These are phyloP conservation scores for Cheirogaleus medius DNA, from an alignment of 2,113 vertebrate genomes.

Conservation along the genomic window DNA sequence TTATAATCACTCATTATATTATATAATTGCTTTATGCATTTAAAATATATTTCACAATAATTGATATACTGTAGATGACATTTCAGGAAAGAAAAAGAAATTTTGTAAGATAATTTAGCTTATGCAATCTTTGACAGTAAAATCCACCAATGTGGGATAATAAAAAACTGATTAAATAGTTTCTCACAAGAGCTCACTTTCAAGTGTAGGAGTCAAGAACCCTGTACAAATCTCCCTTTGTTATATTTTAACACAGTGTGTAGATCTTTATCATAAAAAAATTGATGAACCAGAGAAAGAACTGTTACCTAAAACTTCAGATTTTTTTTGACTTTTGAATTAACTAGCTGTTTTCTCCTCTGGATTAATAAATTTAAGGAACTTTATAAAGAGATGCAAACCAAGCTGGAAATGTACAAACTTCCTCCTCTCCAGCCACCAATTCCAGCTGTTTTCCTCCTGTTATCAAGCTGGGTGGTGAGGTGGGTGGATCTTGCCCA, in stretches of 20 bases:
- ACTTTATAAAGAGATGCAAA: neutral
- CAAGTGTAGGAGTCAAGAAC: neutral
- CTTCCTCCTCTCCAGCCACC: neutral
- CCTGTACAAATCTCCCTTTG: conserved; percentile 17
- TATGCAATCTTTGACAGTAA: conserved; percentile 36
- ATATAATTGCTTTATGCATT: conserved; percentile 10
- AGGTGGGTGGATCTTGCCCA: conserved; percentile 2
- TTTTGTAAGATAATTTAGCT: conserved; percentile 25
- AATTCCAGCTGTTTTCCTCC: conserved; percentile 48
- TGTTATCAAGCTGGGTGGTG: neutral
- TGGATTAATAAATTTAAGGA: neutral
- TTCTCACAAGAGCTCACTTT: conserved; percentile 24
- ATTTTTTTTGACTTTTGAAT: conserved; percentile 1
- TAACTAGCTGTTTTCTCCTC: neutral
- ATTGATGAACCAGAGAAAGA: conserved; percentile 11
- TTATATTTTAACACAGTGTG: neutral
- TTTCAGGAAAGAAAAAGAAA: conserved; percentile 38
- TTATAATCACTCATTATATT: neutral
- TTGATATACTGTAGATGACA: neutral
- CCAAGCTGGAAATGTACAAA: neutral
- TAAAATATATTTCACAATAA: conserved; percentile 48
- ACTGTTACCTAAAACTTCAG: conserved; percentile 44
- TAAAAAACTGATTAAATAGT: conserved; percentile 26
- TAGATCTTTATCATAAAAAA: conserved; percentile 37
- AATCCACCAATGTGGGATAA: conserved; percentile 35